Conservation (phyloP, 2,797 vertebrate species). For the Psittacula derbiana region DNA sequence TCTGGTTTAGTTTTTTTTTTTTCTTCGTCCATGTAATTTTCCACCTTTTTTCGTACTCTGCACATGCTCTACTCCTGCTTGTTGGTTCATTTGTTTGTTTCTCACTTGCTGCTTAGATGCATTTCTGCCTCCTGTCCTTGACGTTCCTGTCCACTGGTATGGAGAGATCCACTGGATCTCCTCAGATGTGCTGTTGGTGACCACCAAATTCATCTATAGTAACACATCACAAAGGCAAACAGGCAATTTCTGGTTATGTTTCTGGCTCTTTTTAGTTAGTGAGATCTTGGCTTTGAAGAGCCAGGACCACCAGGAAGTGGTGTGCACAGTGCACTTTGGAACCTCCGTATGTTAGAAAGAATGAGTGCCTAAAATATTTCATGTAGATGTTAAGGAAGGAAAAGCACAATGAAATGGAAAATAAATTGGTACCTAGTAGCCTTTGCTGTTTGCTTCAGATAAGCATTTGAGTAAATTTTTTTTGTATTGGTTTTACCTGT, state of each 20-base stretch:
- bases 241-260: not conserved
- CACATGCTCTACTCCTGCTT: not conserved
- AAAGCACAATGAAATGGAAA: not conserved
- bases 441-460: not conserved
- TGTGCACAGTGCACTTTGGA: not conserved
- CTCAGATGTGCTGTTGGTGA: not conserved
- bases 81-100: not conserved
- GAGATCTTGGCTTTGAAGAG: not conserved
- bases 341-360: not conserved
- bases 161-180: not conserved
- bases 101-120: not conserved
- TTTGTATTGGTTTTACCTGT: not conserved
- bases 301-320: not conserved
- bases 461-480: not conserved
- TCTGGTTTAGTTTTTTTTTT: not conserved
- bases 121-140: not conserved
- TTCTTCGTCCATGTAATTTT: not conserved
- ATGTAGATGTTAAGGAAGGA: not conserved
- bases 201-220: fast-evolving
- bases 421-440: not conserved
- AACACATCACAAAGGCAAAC: not conserved
- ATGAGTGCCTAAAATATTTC: not conserved
- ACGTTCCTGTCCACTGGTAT: fast-evolving
- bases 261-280: not conserved
- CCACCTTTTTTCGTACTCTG: not conserved